phyloP scores from a whole-genome alignment of 2,888 invertebrate species.

The Eudemis profundana region DNA sequence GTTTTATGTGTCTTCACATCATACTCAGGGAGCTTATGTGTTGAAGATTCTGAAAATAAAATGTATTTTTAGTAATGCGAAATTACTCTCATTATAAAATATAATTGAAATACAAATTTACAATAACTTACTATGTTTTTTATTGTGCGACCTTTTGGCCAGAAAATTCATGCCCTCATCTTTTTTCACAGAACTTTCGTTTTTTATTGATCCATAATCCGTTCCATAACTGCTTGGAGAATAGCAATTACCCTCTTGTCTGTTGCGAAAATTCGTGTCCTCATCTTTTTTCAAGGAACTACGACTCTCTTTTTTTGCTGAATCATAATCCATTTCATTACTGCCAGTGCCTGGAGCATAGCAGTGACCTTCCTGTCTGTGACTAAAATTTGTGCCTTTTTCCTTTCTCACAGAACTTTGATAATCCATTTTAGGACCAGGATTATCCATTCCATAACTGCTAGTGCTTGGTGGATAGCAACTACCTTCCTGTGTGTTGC shows the following conservation, averaged over 20 bases:
- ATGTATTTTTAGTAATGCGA: neutral
- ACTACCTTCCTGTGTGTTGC: neutral
- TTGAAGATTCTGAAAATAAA: slow-evolving; percentile 26
- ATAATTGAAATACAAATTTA: neutral
- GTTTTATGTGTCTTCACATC: slow-evolving; percentile 44
- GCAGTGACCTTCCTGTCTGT: too few relatives aligned
- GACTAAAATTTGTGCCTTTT: too few relatives aligned
- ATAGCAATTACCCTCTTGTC: too few relatives aligned
- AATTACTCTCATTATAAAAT: neutral
- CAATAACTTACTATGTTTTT: slow-evolving; percentile 13
- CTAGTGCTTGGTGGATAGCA: neutral
- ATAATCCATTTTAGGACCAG: neutral
- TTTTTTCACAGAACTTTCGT: too few relatives aligned
- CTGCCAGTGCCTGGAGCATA: too few relatives aligned
- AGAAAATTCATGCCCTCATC: slow-evolving; percentile 4
- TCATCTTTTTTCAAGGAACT: too few relatives aligned
- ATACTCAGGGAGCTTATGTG: slow-evolving; percentile 42
- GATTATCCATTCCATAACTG: neutral
- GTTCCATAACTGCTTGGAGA: too few relatives aligned
- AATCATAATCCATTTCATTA: too few relatives aligned
- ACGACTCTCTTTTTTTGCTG: too few relatives aligned
- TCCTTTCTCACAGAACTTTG: neutral
- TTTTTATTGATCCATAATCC: too few relatives aligned
- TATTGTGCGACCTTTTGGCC: slow-evolving; percentile 6
- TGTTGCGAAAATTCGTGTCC: too few relatives aligned